Evolutionary conservation across 2,113 vertebrate genomes (phyloP).

Genomic region (Brachypodius melanocephalos): DNA sequence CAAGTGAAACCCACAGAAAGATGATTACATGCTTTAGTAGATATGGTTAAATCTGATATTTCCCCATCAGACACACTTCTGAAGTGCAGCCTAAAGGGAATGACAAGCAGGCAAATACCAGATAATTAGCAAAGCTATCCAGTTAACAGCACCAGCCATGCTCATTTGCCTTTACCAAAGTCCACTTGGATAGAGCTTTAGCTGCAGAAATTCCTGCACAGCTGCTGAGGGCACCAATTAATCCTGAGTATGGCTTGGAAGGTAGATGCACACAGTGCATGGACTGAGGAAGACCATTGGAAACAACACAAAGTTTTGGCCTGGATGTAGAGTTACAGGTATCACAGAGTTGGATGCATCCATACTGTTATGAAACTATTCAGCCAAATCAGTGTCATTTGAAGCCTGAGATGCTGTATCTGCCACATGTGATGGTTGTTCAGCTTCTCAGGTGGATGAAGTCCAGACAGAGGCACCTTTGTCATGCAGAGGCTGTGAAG

Average conservation of each 20-base stretch:
- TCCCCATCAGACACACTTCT: not conserved
- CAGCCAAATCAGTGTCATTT: not conserved
- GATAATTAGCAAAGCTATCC: not conserved
- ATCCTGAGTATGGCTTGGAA: not conserved
- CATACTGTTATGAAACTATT: not conserved
- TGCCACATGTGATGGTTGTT: not conserved
- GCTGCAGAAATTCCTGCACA: not conserved
- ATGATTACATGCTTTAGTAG: not conserved
- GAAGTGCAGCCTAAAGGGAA: not conserved
- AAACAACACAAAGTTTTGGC: not conserved
- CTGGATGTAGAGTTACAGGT: not conserved
- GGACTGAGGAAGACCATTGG: not conserved
- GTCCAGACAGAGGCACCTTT: not conserved
- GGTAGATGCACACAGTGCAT: not conserved
- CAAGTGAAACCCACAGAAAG: not conserved
- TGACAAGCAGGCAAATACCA: not conserved
- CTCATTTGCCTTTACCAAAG: not conserved
- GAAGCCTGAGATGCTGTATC: not conserved
- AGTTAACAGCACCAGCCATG: not conserved
- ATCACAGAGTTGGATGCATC: not conserved
- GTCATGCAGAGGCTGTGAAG: not conserved
- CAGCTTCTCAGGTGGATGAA: not conserved
- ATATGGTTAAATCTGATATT: not conserved
- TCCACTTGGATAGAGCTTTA: not conserved
- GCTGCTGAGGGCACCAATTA: not conserved